These are phyloP conservation scores for Sipha flava DNA, from an alignment of 1,140 invertebrate genomes.

Conservation along the genomic window DNA sequence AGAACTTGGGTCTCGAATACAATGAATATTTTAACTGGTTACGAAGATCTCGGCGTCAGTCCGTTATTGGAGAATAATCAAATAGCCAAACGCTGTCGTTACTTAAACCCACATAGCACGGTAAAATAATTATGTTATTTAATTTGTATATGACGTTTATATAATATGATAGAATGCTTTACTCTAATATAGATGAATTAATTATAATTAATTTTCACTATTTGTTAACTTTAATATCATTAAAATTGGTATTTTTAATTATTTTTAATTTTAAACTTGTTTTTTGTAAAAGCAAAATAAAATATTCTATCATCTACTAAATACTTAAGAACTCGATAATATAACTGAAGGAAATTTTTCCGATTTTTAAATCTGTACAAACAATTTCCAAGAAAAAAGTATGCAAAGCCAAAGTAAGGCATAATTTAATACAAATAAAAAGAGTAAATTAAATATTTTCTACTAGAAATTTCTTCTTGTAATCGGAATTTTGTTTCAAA, in stretches of 20 bases:
- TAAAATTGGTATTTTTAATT: no score
- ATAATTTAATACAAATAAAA: no score
- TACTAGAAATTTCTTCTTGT: neutral
- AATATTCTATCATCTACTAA: no score
- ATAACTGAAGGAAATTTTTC: no score
- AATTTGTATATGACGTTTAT: neutral
- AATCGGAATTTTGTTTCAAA: neutral
- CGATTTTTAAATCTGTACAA: no score
- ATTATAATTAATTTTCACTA: neutral
- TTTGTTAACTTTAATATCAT: no score
- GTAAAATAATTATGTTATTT: neutral
- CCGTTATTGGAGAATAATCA: neutral
- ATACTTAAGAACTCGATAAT: no score
- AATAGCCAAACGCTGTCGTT: neutral
- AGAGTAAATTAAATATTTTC: neutral
- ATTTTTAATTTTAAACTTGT: no score
- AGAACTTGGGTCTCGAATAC: neutral
- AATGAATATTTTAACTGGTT: neutral
- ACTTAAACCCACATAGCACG: neutral
- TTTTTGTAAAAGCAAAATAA: no score
- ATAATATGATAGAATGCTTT: no score
- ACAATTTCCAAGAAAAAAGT: no score
- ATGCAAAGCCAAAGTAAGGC: no score
- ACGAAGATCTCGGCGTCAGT: neutral
- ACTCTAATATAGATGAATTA: neutral